Base-by-base conservation (phyloP, 1,140 invertebrate species). In the Trichonephila clavipes region DNA sequence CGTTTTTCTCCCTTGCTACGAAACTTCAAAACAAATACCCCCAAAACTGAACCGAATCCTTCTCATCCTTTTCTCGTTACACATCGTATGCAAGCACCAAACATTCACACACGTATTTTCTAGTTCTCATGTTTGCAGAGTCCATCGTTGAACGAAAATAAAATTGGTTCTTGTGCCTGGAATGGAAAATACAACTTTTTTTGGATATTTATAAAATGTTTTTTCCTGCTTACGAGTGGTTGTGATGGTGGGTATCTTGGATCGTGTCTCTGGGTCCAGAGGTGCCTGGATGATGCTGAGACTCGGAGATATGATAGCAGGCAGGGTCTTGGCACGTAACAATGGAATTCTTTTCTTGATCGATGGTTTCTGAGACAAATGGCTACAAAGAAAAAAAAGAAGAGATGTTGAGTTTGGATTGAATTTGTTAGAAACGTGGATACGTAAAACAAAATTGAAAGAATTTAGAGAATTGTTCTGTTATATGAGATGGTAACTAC, bases 241-340 rank as follows among this genome's bases (percentile, higher is more conserved):
- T 21, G 92, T 93, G 86, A 93, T 93, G 51, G 92, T 93, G 69
- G 92, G 92, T 77, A 93, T 88, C 86, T 93, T 93, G 16, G 92
- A 81, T n/a, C 59, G 44, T 21, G 61, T 82, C 8, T 82, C 81
- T 24, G 94, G 44, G 64, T 94, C 93, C 6, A 94, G 58, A 62
- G 95, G 95, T 12, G 98, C 97, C 95, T 98, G 98, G 24, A 98
- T 96, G 94, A 98, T 98, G 95, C 97, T 98, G 95, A 98, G 97
- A 83, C 98, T 98, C 6, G 98, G 98, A 61, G 98, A 97, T n/a
- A 98, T 97, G 95, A 98, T 98, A 88, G 98, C 98, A 24, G 98
- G 98, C 82, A 98, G 96, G 8, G 98, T 98, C 95, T 98, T 97
- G 18, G 98, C 98, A 94, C 98, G 97, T 87, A 98, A 96, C 94